A percentile compares a stretch with the other conserved stretches of the same genome.
phyloP scores from a whole-genome alignment of 37 sponge, comb jelly and placozoan genomes.

The Haliclona indistincta region DNA sequence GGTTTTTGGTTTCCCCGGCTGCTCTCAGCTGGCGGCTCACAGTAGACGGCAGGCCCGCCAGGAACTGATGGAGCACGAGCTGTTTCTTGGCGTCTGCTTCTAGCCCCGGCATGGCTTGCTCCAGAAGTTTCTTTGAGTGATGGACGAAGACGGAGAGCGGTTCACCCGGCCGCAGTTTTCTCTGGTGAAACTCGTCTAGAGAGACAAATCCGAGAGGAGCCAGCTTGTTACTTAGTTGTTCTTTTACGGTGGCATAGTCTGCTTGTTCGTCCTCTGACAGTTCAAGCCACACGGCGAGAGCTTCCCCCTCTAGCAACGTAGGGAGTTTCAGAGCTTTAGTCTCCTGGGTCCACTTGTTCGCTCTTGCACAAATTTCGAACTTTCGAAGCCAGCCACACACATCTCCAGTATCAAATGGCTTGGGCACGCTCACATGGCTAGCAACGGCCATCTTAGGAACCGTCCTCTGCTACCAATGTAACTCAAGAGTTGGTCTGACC shows the following conservation, averaged over 20 bases:
- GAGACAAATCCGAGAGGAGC: conserved; percentile 17
- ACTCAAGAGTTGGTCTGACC: too few relatives aligned
- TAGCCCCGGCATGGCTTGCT: conserved; percentile 50
- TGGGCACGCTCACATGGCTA: conserved; percentile 10
- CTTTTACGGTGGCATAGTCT: conserved; percentile 1
- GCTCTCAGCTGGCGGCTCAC: conserved; percentile 22
- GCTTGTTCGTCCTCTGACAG: conserved; percentile 22
- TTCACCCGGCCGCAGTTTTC: conserved; percentile 17
- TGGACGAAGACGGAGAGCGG: conserved; percentile 31
- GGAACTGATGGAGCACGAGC: conserved; percentile 41
- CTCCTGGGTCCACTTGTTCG: conserved; percentile 18
- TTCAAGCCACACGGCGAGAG: conserved; percentile 10
- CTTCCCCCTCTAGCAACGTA: conserved; percentile 27
- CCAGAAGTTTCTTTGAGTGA: conserved; percentile 14
- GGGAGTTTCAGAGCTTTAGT: conserved; percentile 32
- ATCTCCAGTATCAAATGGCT: conserved; percentile 8
- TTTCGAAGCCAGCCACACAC: conserved; percentile 3
- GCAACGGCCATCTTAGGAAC: conserved; percentile 5
- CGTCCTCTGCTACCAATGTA: conserved; percentile 72
- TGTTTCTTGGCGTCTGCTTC: conserved; percentile 16
- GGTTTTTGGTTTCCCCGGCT: conserved; percentile 10
- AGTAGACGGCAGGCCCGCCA: conserved; percentile 19
- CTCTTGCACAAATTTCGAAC: conserved; percentile 20
- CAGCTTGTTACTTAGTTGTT: conserved; percentile 10
- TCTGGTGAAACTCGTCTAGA: conserved; percentile 22